Evolutionary conservation across 2,113 vertebrate species (phyloP).

Genomic region (Hypocryptadius cinnamomeus): DNA sequence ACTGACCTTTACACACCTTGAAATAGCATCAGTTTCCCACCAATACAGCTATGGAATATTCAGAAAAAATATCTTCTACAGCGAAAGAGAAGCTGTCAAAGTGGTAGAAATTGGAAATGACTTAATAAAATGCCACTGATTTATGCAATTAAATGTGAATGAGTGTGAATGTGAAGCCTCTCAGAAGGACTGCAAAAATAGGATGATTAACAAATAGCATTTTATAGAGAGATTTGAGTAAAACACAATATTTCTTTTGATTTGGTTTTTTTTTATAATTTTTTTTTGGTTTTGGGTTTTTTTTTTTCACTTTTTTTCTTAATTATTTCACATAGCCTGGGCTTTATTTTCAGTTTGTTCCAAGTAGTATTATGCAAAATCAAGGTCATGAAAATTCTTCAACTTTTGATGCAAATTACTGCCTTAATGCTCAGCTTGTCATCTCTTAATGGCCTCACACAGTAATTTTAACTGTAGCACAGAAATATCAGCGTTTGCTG

Average conservation of each 20-base stretch:
- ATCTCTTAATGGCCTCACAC: not conserved
- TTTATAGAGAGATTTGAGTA: not conserved
- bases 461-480: not conserved
- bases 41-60: not conserved
- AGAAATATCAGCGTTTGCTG: not conserved
- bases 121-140: not conserved
- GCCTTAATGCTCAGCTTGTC: not conserved
- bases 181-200: not conserved
- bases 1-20: not conserved
- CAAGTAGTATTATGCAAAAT: not conserved
- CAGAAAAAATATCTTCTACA: not conserved
- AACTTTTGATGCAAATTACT: not conserved
- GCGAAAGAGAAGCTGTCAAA: not conserved
- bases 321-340: not conserved
- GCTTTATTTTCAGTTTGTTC: not conserved
- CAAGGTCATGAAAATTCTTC: not conserved
- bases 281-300: fast-evolving
- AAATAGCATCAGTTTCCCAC: not conserved
- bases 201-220: not conserved
- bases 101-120: not conserved
- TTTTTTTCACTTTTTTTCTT: not conserved
- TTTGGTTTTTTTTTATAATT: not conserved
- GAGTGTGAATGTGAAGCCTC: not conserved
- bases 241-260: not conserved
- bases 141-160: not conserved